Evolutionary conservation across 2,113 vertebrate genomes (phyloP).

Genomic region (Anas platyrhynchos): DNA sequence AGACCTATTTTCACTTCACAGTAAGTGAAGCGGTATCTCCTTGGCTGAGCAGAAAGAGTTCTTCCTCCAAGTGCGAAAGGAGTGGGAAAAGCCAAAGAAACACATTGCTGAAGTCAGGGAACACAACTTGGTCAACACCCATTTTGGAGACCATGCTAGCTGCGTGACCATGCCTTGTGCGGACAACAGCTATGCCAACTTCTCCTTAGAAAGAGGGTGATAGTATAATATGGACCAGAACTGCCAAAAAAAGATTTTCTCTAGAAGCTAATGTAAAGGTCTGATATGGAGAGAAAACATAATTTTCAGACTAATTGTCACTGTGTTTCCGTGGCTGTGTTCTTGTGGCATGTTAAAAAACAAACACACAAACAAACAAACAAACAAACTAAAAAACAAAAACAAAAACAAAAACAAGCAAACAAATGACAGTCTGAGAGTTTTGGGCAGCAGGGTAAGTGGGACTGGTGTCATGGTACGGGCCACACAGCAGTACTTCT

Average conservation of each 20-base stretch:
- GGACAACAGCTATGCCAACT: not conserved
- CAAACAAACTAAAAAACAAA: no score
- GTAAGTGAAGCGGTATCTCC: not conserved
- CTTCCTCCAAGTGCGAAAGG: not conserved
- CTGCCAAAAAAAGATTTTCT: not conserved
- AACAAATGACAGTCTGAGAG: not conserved
- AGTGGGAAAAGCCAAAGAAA: not conserved
- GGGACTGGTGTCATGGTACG: not conserved
- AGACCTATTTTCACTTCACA: not conserved
- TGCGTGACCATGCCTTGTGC: not conserved
- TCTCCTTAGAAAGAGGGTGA: not conserved
- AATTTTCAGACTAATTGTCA: not conserved
- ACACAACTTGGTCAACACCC: not conserved
- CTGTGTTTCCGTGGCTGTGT: not conserved
- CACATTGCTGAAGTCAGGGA: not conserved
- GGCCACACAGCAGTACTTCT: not conserved
- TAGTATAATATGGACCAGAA: not conserved
- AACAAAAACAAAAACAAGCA: not conserved
- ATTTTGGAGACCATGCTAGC: not conserved
- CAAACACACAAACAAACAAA: fast-evolving
- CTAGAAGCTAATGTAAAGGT: not conserved
- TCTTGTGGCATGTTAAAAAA: not conserved
- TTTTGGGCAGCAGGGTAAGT: not conserved
- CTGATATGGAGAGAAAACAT: not conserved
- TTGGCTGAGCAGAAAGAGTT: not conserved